Base-by-base conservation (phyloP, 2,888 invertebrate genomes). In the Caenorhabditis uteleia region DNA sequence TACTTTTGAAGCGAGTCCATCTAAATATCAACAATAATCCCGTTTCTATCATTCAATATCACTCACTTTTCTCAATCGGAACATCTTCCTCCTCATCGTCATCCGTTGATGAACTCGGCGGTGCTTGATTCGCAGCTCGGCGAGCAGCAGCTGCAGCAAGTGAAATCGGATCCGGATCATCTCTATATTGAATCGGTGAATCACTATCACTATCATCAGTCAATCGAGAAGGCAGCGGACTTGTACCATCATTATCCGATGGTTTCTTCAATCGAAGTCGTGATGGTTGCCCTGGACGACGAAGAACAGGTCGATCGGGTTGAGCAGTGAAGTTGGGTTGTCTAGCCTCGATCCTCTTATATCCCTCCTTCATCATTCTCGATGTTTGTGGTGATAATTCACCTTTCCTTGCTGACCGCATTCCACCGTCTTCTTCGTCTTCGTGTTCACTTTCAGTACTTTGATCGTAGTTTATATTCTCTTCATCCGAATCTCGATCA, bases 251-350 rank as follows among this genome's bases (percentile, higher is more conserved):
- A 5, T 34, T 16, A n/a, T 34, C 34, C 8, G 5, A 5, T n/a
- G 14, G 5, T n/a, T n/a, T 34, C n/a, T 34, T 34, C 20, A 73
- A 43, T 36, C 58, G 47, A 14, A 74, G 42, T 31, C 74, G n/a
- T 7, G 69, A 69, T n/a, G 76, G 77, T 40, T 76, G 76, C n/a
- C 75, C 76, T 1, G 77, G 74, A 43, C 70, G 56, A 48, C 68
- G 55, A 39, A 86, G 76, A 48, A 85, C 85, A 68, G 85, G 85
- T 69, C 84, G 84, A 58, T 82, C 70, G 7, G 86, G 86, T 62
- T 74, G 74, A 55, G 84, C 84, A 40, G 53, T 71, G 38, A 85
- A 79, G 74, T 86, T 84, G 5, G 86, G 86, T 74, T 85, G 85
- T 49, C 53, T 64, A n/a, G 64, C 68, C 16, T 59, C 62, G 18